A percentile compares a stretch with the other conserved stretches of the same genome.
These are phyloP conservation scores for Ectobius pallidus DNA, from an alignment of 2,888 invertebrate genomes.

Conservation along the genomic window DNA sequence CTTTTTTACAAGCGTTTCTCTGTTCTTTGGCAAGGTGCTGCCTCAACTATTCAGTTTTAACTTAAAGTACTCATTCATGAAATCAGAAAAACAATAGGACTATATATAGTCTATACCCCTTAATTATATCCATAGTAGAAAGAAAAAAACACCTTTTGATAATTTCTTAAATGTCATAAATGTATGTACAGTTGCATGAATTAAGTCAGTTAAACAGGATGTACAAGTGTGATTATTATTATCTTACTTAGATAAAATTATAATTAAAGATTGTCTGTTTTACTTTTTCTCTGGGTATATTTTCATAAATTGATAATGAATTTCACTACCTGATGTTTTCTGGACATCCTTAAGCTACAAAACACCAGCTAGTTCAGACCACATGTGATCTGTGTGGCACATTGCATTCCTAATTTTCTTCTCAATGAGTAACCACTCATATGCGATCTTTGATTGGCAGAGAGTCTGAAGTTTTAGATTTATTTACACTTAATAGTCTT, in stretches of 20 bases:
- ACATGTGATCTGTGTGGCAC: no score
- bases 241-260: background rate
- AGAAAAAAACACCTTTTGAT: background rate
- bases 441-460: no score
- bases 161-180: background rate
- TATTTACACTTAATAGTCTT: no score
- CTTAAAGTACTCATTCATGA: background rate
- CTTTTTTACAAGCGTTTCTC: background rate
- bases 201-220: background rate
- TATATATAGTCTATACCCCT: background rate
- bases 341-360: no score
- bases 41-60: background rate
- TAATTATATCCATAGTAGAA: background rate
- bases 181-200: background rate
- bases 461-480: no score
- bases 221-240: background rate
- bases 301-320: no score
- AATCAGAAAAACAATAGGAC: background rate
- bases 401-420: no score
- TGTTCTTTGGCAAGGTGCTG: no score
- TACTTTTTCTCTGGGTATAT: background rate
- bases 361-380: no score
- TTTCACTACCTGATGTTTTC: no score
- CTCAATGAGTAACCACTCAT: no score
- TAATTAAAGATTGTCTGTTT: background rate